These are phyloP conservation scores for Sphaerophoria rueppellii DNA, from an alignment of 2,888 invertebrate genomes.

Conservation along the genomic window DNA sequence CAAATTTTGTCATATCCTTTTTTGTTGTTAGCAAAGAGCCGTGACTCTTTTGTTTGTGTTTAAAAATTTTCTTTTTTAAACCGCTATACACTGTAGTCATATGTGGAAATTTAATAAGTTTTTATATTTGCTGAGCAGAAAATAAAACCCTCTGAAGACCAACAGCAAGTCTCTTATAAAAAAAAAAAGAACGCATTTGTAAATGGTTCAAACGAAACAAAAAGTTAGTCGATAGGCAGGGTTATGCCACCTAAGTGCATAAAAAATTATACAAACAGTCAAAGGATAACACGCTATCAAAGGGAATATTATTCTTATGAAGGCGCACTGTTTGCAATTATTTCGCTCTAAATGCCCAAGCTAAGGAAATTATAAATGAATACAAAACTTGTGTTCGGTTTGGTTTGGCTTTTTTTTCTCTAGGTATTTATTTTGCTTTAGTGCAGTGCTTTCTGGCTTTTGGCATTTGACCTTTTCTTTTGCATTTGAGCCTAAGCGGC, in stretches of 20 bases:
- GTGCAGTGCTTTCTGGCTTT: slow-evolving; percentile 46
- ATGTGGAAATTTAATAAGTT: slow-evolving; percentile 33
- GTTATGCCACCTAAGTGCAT: slow-evolving; percentile 12
- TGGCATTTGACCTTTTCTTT: slow-evolving; percentile 26
- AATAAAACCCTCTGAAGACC: slow-evolving; percentile 34
- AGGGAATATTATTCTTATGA: slow-evolving; percentile 70
- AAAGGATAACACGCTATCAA: slow-evolving; percentile 69
- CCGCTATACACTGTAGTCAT: slow-evolving; percentile 8
- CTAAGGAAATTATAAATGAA: slow-evolving; percentile 70
- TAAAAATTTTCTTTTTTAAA: neutral
- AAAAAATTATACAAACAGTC: slow-evolving; percentile 41
- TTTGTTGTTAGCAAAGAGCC: slow-evolving; percentile 7
- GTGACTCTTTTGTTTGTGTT: slow-evolving; percentile 34
- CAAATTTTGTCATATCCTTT: slow-evolving; percentile 55
- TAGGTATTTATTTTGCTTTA: slow-evolving; percentile 46
- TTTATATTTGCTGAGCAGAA: slow-evolving; percentile 54
- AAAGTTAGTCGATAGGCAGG: slow-evolving; percentile 6
- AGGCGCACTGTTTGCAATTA: slow-evolving; percentile 67
- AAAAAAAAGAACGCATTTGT: neutral
- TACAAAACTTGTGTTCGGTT: slow-evolving; percentile 65
- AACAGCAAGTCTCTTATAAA: slow-evolving; percentile 25
- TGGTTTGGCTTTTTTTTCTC: slow-evolving; percentile 11
- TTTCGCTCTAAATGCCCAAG: slow-evolving; percentile 69
- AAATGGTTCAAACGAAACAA: slow-evolving; percentile 28
- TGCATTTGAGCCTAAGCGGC: slow-evolving; percentile 12